Evolutionary conservation across 2,797 vertebrate species (phyloP).

Genomic region (Lophura swinhoii): DNA sequence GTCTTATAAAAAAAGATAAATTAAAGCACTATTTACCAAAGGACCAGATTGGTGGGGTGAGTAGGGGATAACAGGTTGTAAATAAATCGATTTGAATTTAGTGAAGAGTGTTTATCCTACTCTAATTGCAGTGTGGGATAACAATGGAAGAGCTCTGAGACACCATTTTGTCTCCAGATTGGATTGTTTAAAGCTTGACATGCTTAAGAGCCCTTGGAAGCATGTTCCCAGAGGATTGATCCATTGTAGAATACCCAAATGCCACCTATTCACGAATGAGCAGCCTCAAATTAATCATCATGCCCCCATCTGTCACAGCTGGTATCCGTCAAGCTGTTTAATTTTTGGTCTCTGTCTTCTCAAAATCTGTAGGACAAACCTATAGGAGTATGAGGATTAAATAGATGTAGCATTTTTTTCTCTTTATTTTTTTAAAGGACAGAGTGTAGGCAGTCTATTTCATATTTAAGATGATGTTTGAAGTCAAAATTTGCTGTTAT

Average conservation of each 20-base stretch:
- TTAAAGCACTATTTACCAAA: neutral
- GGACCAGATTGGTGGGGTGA: neutral
- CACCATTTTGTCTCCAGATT: neutral
- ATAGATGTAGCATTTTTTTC: neutral
- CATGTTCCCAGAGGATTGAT: neutral
- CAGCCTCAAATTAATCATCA: neutral
- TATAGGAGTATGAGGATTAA: neutral
- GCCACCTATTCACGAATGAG: neutral
- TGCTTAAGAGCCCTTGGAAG: neutral
- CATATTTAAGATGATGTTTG: neutral
- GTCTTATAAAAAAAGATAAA: neutral
- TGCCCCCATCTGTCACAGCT: neutral
- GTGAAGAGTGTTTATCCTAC: neutral
- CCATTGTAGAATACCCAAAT: neutral
- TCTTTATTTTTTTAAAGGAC: neutral
- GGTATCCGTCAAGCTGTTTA: neutral
- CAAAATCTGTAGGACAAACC: neutral
- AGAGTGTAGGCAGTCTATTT: neutral
- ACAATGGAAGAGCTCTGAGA: neutral
- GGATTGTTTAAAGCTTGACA: neutral
- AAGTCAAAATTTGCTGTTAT: neutral
- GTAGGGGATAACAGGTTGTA: neutral
- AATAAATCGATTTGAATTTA: neutral
- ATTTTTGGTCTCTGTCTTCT: neutral
- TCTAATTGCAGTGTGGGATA: neutral